A percentile compares a stretch with the other conserved stretches of the same genome.
These are phyloP conservation scores for Panulirus ornatus DNA, from an alignment of 1,140 invertebrate genomes.

Conservation along the genomic window DNA sequence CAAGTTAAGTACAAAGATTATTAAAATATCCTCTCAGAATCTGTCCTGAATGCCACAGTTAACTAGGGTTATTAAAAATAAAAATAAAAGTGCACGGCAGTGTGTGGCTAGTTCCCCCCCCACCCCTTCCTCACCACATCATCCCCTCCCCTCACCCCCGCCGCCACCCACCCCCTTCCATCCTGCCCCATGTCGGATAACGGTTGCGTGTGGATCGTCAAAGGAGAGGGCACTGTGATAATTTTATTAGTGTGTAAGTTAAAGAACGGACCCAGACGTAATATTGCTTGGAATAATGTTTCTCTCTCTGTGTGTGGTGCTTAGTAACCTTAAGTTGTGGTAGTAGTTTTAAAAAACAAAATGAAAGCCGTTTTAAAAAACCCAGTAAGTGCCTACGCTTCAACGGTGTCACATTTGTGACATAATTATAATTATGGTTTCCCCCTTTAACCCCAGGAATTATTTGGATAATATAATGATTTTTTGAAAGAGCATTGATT, in stretches of 20 bases:
- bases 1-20: constrained; percentile 73
- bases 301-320: constrained; percentile 72
- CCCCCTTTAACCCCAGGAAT: constrained; percentile 49
- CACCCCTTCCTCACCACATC: too few species aligned
- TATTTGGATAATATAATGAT: constrained; percentile 8
- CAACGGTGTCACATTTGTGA: constrained; percentile 25
- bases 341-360: too few species aligned
- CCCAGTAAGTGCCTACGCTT: constrained; percentile 72
- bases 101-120: constrained; percentile 55
- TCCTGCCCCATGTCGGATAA: too few species aligned
- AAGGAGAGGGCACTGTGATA: constrained; percentile 65
- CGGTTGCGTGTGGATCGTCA: constrained; percentile 70
- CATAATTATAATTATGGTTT: too few species aligned
- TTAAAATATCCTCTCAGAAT: constrained; percentile 62
- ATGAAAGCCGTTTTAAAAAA: too few species aligned
- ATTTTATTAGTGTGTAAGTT: constrained; percentile 71
- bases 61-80: constrained; percentile 62
- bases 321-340: constrained; percentile 71
- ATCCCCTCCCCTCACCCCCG: too few species aligned
- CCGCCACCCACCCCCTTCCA: too few species aligned
- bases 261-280: constrained; percentile 45
- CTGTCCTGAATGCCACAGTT: constrained; percentile 66
- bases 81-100: constrained; percentile 46
- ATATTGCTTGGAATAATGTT: constrained; percentile 63
- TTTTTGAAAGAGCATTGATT: constrained; percentile 66